Evolutionary conservation across 2,113 vertebrate genomes (phyloP), one percentile per base, ranked within the genome.

Genomic region (Laticauda laticaudata): DNA sequence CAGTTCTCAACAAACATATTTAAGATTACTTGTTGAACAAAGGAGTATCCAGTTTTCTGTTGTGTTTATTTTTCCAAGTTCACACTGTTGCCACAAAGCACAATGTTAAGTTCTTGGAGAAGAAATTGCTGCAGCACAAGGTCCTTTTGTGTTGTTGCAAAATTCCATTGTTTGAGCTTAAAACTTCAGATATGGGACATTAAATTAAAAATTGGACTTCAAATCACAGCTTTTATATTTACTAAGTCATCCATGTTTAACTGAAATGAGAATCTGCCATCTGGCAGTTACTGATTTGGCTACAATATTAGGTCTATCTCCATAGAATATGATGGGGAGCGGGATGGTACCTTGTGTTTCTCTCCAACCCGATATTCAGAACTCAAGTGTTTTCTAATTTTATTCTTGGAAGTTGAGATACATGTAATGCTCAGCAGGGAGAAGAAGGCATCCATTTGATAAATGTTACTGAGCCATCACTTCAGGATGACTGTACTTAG

Each of bases 401-500:
- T 18, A 12, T 61, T 88, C 29, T n/a, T 18, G 34, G 91, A 94
- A 94, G 93, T 12, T 14, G 91, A 85, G 7, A 4, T 91, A 91
- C 21, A 69, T 92, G 53, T 92, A 94, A 92, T 21, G 8, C 26
- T 95, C 54, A 94, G 91, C 69, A 94, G 86, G 43, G 91, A 93
- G 45, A 0, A 90, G 88, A 0, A 90, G 93, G 94, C 86, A 20
- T 23, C 91, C 2, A 21, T 55, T 54, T 24, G 12, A 88, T 94
- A 94, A 95, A 94, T 92, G 88, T 91, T 90, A 86, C 88, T 94
- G 29, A 94, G 3, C 48, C 61, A 91, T 86, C 57, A 94, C 45
- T 12, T 23, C 26, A 86, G 57, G 93, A 92, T 56, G 34, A 1
- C 54, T 94, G 85, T 91, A 20, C 0, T 93, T 26, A 23, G 39